Evolutionary conservation across 1,140 invertebrate species (phyloP).

Genomic region (Hypsibius dujardini): DNA sequence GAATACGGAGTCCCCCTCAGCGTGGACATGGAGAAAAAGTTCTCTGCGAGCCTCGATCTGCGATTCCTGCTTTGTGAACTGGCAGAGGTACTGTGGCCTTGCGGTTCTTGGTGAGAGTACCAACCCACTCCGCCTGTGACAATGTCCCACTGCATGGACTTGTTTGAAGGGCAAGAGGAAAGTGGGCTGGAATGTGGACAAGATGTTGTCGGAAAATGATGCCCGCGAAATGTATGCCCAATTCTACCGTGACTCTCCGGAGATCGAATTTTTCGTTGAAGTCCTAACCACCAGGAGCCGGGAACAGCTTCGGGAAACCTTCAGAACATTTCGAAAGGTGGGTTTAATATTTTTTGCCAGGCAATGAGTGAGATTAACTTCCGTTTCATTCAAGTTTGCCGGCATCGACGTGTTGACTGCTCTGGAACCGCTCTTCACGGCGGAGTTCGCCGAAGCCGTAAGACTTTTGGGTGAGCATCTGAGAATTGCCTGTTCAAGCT

Average conservation of each 20-base stretch:
- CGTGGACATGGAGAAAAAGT: background rate
- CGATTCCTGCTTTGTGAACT: background rate
- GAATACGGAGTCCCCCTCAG: background rate
- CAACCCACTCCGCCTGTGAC: background rate
- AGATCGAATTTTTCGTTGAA: constrained; percentile 2
- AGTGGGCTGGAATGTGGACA: constrained; percentile 8
- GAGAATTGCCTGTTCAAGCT: too few species aligned
- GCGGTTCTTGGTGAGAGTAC: too few species aligned
- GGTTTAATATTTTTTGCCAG: background rate
- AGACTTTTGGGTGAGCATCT: background rate
- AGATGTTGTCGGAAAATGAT: constrained; percentile 1
- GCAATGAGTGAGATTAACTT: background rate
- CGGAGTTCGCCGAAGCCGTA: constrained; percentile 14
- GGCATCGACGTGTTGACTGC: constrained; percentile 9
- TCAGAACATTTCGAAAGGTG: constrained; percentile 6
- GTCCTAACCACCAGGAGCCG: background rate
- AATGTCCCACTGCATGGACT: background rate
- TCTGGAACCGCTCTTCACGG: background rate
- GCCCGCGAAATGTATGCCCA: constrained; percentile 11
- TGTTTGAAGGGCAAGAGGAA: background rate
- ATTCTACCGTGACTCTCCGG: constrained; percentile 6
- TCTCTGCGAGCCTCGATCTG: background rate
- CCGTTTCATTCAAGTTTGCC: background rate
- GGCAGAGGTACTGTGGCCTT: background rate
- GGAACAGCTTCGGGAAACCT: constrained; percentile 8